Conservation (phyloP, 2,797 vertebrate species). For the Syngnathus rostellatus region DNA sequence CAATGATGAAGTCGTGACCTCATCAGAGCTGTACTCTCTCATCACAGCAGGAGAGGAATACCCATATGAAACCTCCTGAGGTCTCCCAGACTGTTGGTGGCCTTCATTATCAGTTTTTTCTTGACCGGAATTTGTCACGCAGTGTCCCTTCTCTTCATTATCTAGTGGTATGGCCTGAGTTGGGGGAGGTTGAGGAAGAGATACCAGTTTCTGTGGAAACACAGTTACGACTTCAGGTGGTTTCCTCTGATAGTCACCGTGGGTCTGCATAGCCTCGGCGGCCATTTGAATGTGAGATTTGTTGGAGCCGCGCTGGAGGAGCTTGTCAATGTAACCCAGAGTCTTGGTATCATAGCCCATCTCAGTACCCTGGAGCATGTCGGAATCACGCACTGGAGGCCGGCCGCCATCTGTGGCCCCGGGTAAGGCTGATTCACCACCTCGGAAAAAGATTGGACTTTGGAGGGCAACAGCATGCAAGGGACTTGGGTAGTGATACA, state of each 20-base stretch:
- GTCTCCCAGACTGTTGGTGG: conserved; percentile 23
- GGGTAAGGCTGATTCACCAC: conserved; percentile 37
- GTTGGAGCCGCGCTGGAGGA: conserved; percentile 69
- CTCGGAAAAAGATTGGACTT: conserved; percentile 81
- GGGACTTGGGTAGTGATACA: conserved; percentile 90
- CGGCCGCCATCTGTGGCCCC: conserved; percentile 25
- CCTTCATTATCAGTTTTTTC: conserved; percentile 29
- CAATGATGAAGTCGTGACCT: conserved; percentile 31
- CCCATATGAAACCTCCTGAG: conserved; percentile 29
- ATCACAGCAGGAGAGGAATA: conserved; percentile 40
- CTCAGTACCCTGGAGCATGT: conserved; percentile 34
- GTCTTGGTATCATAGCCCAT: conserved; percentile 52
- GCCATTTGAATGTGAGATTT: conserved; percentile 46
- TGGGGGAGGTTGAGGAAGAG: conserved; percentile 13
- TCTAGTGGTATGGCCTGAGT: conserved; percentile 22
- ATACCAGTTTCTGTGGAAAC: conserved; percentile 27
- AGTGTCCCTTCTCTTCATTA: conserved; percentile 35
- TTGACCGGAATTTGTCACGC: conserved; percentile 33
- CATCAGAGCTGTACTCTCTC: conserved; percentile 46
- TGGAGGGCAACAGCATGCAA: conserved; percentile 91
- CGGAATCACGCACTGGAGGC: conserved; percentile 16
- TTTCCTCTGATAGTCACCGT: conserved; percentile 27
- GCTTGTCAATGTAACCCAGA: conserved; percentile 76
- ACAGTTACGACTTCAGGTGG: conserved; percentile 34
- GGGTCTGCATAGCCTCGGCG: conserved; percentile 32